Evolutionary conservation across 2,113 vertebrate species (phyloP).

Genomic region (Brachyhypopomus occidentalis): DNA sequence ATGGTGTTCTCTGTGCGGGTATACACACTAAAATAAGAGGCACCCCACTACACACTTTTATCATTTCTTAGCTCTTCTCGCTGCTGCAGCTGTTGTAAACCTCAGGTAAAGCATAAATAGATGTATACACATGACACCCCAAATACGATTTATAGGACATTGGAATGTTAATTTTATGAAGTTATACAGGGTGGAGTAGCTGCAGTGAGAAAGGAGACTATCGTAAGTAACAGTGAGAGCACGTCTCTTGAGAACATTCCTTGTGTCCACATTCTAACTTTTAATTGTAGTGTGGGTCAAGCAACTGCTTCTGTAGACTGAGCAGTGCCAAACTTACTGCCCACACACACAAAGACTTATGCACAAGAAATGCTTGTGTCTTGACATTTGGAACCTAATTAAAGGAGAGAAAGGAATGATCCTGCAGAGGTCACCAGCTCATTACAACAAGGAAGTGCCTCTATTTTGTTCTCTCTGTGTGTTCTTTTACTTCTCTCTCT

Average conservation of each 20-base stretch:
- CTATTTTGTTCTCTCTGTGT: not conserved
- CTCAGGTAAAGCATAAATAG: not conserved
- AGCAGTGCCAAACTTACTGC: constrained; percentile 15
- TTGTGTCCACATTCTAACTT: constrained; percentile 20
- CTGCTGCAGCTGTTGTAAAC: not conserved
- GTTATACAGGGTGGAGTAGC: constrained; percentile 5
- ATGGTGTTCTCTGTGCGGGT: not conserved
- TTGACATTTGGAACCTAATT: constrained; percentile 75
- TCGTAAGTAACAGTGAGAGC: not conserved
- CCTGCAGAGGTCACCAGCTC: constrained; percentile 38
- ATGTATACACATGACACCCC: constrained; percentile 7
- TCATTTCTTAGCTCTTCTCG: not conserved
- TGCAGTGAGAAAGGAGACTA: constrained; percentile 9
- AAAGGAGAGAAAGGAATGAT: constrained; percentile 62
- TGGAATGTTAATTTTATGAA: constrained; percentile 22
- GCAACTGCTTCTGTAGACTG: constrained; percentile 6
- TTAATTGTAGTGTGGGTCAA: constrained; percentile 32
- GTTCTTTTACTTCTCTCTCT: not conserved
- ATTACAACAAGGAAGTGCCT: constrained; percentile 42
- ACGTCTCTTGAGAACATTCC: not conserved
- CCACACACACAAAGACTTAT: constrained; percentile 35
- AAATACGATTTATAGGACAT: constrained; percentile 26
- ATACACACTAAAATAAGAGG: not conserved
- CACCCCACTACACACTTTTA: not conserved
- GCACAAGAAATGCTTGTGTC: constrained; percentile 48